phyloP scores from a whole-genome alignment of 92 coral and sea anemone species.

The Umimayanthus kanabou region DNA sequence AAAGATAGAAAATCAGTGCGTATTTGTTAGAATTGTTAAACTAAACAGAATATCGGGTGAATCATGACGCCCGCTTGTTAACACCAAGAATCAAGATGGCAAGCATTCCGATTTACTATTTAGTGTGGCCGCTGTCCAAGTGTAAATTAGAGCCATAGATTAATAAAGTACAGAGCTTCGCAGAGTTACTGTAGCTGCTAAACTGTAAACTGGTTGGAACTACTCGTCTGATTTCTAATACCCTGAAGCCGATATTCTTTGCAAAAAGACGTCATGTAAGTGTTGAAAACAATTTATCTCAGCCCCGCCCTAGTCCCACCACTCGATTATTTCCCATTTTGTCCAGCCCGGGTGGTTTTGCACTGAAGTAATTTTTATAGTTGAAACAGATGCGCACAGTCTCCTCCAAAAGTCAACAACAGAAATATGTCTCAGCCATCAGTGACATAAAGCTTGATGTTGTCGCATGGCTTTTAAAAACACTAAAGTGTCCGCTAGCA shows the following conservation, averaged over 20 bases:
- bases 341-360: not conserved
- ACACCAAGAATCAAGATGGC: not conserved
- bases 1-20: too few relatives aligned
- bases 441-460: not conserved
- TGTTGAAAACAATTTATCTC: constrained; percentile 18
- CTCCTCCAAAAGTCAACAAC: not conserved
- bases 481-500: not conserved
- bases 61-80: not conserved
- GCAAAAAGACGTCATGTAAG: too few relatives aligned
- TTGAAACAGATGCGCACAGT: not conserved
- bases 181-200: not conserved
- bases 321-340: not conserved
- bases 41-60: not conserved
- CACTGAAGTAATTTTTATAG: not conserved
- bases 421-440: constrained; percentile 2
- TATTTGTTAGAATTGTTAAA: not conserved
- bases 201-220: not conserved
- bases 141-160: not conserved
- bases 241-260: not conserved
- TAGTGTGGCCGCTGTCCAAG: not conserved
- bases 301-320: constrained; percentile 15
- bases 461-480: not conserved
- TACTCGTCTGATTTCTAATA: not conserved
- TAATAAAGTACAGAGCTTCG: not conserved
- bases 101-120: not conserved